Base-by-base conservation (phyloP, 2,888 invertebrate species). In the Spilarctia lutea region DNA sequence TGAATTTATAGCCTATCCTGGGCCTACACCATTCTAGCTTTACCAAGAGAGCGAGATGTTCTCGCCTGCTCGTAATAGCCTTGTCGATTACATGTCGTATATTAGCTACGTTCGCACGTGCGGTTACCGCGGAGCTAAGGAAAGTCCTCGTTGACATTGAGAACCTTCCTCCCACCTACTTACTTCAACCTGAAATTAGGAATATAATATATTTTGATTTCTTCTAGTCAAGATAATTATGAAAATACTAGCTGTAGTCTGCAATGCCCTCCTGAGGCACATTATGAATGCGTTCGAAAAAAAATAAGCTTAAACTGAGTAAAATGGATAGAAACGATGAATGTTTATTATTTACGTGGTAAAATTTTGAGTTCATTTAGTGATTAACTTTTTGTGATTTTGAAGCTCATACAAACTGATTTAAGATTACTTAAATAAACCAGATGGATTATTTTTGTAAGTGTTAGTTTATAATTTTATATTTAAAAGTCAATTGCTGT, bases 51-150 rank as follows among this genome's bases (percentile, higher is more conserved):
- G 70, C 45, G 67, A 73, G 74, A 78, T 83, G 56, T 79, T 73
- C 81, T 45, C 68, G 72, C 73, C 80, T 80, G 76, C 63, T 75
- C 69, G 77, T 84, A 82, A 84, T 83, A 81, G 79, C 81, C 68
- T 65, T 52, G 75, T 76, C 79, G 76, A 84, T 84, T 79, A 84
- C 84, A 78, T 77, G 79, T 74, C 71, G 67, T 82, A 84, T 78
- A 83, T 81, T 76, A 83, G 75, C 75, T 79, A 72, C 74, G 73
- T 78, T 78, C 76, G 65, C 81, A 81, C 79, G 72, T 74, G 76
- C 11, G 71, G 63, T 73, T 75, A 67, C 65, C 65, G 56, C 75
- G 71, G 74, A 78, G 68, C 75, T 69, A n/a, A 69, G 52, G 67
- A 67, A 63, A 66, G 67, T 39, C 66, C 68, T 56, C 27, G 33